Conservation (phyloP, 2,888 invertebrate species). For the Callinectes sapidus region DNA sequence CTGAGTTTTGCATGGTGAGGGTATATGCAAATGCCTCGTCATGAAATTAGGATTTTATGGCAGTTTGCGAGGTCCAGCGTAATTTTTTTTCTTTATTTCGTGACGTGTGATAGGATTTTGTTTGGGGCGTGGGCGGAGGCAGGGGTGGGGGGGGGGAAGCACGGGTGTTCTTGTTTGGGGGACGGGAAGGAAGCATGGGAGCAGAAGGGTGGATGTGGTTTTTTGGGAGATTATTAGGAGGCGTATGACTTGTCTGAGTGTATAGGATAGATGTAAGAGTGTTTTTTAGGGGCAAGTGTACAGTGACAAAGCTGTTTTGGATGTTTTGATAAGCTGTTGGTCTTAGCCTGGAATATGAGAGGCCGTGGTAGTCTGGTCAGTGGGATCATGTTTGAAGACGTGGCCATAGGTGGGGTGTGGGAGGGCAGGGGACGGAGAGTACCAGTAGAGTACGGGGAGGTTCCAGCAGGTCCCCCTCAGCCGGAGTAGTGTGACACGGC, state of each 20-base stretch:
- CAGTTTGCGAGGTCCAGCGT: constrained; percentile 48
- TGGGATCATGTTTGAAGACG: not conserved
- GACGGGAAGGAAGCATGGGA: not conserved
- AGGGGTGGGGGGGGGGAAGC: not conserved
- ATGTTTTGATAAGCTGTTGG: not conserved
- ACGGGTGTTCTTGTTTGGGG: not conserved
- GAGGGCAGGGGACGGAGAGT: not conserved
- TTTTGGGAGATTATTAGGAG: not conserved
- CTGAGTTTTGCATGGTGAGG: constrained; percentile 43
- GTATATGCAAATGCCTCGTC: constrained; percentile 55
- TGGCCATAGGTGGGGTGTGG: not conserved
- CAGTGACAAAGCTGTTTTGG: not conserved
- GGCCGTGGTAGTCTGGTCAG: not conserved
- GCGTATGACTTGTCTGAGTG: not conserved
- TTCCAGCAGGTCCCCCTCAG: not conserved
- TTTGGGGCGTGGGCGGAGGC: not conserved
- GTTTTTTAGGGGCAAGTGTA: not conserved
- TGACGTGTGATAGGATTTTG: constrained; percentile 60
- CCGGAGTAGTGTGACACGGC: constrained; percentile 7
- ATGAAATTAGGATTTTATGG: constrained; percentile 66
- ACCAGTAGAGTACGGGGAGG: not conserved
- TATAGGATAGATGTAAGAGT: not conserved
- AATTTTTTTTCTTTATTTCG: constrained; percentile 50
- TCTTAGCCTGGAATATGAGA: not conserved
- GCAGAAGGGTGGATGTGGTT: not conserved